Base-by-base conservation (phyloP, 2,888 invertebrate species). In the Pycnomerus fuliginosus region DNA sequence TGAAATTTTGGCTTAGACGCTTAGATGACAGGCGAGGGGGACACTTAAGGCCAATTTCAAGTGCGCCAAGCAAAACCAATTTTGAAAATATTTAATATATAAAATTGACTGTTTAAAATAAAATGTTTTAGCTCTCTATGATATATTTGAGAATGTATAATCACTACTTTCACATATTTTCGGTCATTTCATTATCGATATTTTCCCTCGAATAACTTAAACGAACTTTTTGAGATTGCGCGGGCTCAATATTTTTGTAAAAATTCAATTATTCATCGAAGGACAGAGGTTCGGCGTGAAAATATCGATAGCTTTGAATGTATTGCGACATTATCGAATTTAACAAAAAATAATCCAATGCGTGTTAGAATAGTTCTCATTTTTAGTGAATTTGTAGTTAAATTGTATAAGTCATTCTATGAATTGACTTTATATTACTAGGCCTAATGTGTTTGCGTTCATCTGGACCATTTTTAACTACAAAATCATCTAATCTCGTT, bases 301-400 rank as follows among this genome's bases (percentile, higher is more conserved):
- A 55, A 53, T 49, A 54, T 51, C 54, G 48, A 47, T 44, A 12
- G 40, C 65, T 66, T 56, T 64, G 54, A 62, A 64, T 66, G 62
- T 66, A 67, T 63, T 63, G 63, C 61, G 54, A 62, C 62, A 62
- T 66, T 65, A 64, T 67, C 67, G 66, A 69, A 69, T 69, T 68
- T 67, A 68, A 65, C 57, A 55, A 56, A 52, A 57, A 62, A 58
- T 60, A 65, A 68, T 62, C 63, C 64, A 65, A 64, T 70, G 66
- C 65, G 61, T 69, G 67, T 68, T 69, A 69, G 68, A 59, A 56
- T 66, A 68, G 65, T 61, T 56, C 59, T 64, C 55, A 61, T 64
- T 67, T 68, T 62, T 65, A 66, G 65, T 64, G 53, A 65, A 67
- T 62, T 67, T 62, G 62, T 67, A 68, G 66, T 55, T 59, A 59